phyloP scores from a whole-genome alignment of 2,797 vertebrate species.

The Sylvilagus floridanus region DNA sequence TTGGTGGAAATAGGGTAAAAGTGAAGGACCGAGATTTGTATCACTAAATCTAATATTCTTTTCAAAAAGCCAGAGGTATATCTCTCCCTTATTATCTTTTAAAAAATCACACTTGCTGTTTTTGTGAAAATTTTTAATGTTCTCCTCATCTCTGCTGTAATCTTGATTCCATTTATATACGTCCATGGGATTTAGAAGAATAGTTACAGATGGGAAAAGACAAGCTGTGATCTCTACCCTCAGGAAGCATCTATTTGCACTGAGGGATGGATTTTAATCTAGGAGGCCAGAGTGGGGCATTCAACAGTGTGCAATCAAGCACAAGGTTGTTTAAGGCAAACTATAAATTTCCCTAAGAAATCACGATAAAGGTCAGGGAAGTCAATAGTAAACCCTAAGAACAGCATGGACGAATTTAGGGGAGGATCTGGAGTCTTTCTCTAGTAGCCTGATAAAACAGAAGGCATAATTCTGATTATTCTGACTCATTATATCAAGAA shows the following conservation, averaged over 20 bases:
- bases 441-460: background rate
- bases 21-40: slow-evolving; percentile 40
- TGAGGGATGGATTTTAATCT: background rate
- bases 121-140: slow-evolving; percentile 19
- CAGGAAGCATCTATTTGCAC: background rate
- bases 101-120: background rate
- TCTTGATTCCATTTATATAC: background rate
- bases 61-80: background rate
- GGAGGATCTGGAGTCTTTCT: background rate
- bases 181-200: background rate
- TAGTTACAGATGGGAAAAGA: background rate
- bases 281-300: background rate
- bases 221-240: background rate
- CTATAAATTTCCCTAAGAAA: background rate
- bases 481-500: slow-evolving; percentile 30
- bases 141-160: background rate
- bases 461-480: slow-evolving; percentile 28
- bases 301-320: background rate
- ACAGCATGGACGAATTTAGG: slow-evolving; percentile 19
- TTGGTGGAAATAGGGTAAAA: slow-evolving; percentile 48
- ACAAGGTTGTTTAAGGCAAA: background rate
- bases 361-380: background rate
- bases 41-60: slow-evolving; percentile 43
- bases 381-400: slow-evolving; percentile 32
- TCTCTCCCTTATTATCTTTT: background rate